Evolutionary conservation across 2,797 vertebrate species (phyloP).

Genomic region (Fringilla coelebs): DNA sequence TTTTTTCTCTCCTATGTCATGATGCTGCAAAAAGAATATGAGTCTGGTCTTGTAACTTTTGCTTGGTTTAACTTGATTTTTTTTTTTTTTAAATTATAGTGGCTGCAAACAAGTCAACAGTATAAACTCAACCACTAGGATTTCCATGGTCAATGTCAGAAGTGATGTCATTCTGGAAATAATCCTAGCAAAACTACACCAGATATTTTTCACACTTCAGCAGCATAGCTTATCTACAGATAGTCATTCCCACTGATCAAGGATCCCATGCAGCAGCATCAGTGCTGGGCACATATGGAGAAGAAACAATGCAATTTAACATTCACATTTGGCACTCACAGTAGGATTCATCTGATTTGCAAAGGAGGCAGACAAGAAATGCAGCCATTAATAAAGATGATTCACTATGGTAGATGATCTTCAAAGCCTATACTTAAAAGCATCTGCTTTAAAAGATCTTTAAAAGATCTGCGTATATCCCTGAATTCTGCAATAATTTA

Average conservation of each 20-base stretch:
- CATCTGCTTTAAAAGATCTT: not conserved
- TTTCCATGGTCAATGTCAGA: not conserved
- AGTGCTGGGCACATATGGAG: not conserved
- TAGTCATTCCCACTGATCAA: not conserved
- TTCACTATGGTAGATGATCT: not conserved
- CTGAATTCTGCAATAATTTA: not conserved
- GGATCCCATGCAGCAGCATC: not conserved
- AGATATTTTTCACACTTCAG: not conserved
- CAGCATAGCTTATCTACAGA: not conserved
- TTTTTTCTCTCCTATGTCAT: not conserved
- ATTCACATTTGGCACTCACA: not conserved
- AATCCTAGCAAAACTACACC: not conserved
- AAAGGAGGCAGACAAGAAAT: not conserved
- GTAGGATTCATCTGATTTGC: not conserved
- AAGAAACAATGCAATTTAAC: conserved; percentile 3
- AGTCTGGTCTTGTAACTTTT: not conserved
- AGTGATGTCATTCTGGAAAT: not conserved
- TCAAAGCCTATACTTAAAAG: not conserved
- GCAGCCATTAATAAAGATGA: not conserved
- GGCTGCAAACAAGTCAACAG: not conserved
- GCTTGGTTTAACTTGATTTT: not conserved
- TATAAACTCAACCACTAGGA: not conserved
- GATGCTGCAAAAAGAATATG: not conserved
- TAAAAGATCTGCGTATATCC: not conserved
- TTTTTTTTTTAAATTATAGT: not conserved